Percentiles rank a stretch among this genome's conserved stretches.
Evolutionary conservation across 2,888 invertebrate species (phyloP).

Genomic region (Trissolcus japonicus): DNA sequence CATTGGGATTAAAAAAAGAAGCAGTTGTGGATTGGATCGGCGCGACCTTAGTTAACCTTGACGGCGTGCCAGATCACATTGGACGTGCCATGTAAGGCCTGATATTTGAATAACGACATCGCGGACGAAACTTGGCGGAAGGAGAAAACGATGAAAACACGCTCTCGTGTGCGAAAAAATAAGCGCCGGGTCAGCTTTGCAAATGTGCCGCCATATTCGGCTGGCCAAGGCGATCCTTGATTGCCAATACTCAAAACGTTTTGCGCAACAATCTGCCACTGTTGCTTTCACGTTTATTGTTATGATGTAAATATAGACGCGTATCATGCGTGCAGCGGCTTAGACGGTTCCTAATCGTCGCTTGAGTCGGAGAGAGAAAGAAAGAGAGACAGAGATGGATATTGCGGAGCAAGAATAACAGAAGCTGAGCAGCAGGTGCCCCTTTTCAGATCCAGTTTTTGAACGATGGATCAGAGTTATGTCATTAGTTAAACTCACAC

Average conservation of each 20-base stretch:
- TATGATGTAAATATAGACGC: not conserved
- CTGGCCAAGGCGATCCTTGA: constrained; percentile 28
- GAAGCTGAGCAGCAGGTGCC: no score
- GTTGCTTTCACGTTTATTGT: not conserved
- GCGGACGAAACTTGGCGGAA: constrained; percentile 8
- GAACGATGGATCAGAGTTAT: no score
- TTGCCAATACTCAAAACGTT: constrained; percentile 22
- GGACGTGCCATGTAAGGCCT: constrained; percentile 39
- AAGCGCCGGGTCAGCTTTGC: constrained; percentile 9
- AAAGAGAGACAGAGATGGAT: no score
- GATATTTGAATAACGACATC: constrained; percentile 35
- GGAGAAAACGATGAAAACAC: constrained; percentile 27
- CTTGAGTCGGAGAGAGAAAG: no score
- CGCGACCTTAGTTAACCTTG: constrained; percentile 39
- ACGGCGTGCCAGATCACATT: constrained; percentile 36
- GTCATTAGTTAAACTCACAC: no score
- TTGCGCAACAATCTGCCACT: constrained; percentile 26
- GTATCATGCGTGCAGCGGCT: no score
- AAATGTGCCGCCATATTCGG: constrained; percentile 44
- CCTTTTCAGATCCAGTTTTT: no score
- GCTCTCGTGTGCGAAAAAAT: not conserved
- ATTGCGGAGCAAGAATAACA: no score
- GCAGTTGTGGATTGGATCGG: no score
- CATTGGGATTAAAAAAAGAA: constrained; percentile 1
- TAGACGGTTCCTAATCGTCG: no score